Conservation (phyloP, 2,113 vertebrate species). For the Eclectus roratus region DNA sequence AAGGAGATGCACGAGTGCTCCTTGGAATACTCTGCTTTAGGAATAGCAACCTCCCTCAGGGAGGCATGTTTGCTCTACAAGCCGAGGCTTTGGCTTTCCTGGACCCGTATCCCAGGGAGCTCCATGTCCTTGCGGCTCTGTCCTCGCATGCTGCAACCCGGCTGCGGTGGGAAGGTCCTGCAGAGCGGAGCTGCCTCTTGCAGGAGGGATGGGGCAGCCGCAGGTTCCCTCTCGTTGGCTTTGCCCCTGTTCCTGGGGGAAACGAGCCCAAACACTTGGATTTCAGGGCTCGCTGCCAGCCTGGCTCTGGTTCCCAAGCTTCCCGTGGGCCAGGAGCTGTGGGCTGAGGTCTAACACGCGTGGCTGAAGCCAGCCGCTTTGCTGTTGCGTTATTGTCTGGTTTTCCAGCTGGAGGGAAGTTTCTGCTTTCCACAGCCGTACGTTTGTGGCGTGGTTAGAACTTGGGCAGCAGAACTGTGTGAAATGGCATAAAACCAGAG, state of each 20-base stretch:
- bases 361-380: accelerated
- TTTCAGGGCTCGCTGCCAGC: neutral
- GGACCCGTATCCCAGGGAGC: neutral
- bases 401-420: neutral
- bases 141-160: accelerated
- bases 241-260: accelerated
- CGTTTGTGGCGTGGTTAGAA: accelerated
- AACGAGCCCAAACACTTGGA: neutral
- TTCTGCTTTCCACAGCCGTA: accelerated
- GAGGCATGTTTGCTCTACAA: accelerated
- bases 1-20: neutral
- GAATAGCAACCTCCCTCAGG: neutral
- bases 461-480: neutral
- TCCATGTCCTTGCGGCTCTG: accelerated
- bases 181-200: neutral
- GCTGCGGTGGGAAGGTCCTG: neutral
- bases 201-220: neutral
- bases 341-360: accelerated
- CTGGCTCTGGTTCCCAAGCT: neutral
- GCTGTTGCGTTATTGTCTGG: neutral
- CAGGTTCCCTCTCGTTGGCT: neutral
- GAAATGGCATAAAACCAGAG: neutral
- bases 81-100: accelerated
- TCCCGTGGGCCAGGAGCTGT: accelerated
- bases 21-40: accelerated